Percentiles rank a stretch among this genome's conserved stretches.
Conservation (phyloP, 2,888 invertebrate genomes). For the Hedya salicella region DNA sequence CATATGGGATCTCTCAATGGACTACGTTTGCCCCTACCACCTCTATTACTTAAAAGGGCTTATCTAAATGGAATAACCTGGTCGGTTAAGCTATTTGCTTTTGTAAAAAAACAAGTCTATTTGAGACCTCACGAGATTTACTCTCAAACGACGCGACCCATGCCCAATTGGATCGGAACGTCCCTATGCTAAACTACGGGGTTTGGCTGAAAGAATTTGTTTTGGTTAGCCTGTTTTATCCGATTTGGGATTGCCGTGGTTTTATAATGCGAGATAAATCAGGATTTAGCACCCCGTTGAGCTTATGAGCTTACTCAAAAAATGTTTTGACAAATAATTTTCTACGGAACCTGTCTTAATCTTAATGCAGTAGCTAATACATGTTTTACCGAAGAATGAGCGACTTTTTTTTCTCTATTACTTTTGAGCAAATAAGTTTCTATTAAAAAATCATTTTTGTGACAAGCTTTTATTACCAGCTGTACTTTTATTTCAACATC, state of each 20-base stretch:
- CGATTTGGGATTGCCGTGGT: background rate
- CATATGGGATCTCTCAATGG: conserved; percentile 58
- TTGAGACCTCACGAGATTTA: conserved; percentile 55
- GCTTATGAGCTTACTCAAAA: background rate
- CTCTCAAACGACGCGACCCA: conserved; percentile 46
- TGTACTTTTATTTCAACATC: too few relatives aligned
- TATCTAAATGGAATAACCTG: background rate
- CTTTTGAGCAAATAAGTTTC: too few relatives aligned
- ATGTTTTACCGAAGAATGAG: too few relatives aligned
- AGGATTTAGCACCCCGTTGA: background rate
- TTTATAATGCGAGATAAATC: conserved; percentile 15
- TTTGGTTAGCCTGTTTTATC: conserved; percentile 19
- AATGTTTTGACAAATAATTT: background rate
- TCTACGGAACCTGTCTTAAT: too few relatives aligned
- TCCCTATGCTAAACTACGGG: conserved; percentile 20
- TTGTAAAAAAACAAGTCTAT: conserved; percentile 31
- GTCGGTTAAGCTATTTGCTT: conserved; percentile 7
- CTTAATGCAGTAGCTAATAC: too few relatives aligned
- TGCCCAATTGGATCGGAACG: conserved; percentile 34
- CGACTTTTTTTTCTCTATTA: too few relatives aligned
- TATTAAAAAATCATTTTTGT: too few relatives aligned
- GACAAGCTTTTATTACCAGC: too few relatives aligned
- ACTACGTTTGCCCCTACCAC: conserved; percentile 51
- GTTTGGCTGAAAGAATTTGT: conserved; percentile 23
- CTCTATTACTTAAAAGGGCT: conserved; percentile 1